phyloP scores from a whole-genome alignment of 2,888 invertebrate genomes.

The Pandemis heparana region DNA sequence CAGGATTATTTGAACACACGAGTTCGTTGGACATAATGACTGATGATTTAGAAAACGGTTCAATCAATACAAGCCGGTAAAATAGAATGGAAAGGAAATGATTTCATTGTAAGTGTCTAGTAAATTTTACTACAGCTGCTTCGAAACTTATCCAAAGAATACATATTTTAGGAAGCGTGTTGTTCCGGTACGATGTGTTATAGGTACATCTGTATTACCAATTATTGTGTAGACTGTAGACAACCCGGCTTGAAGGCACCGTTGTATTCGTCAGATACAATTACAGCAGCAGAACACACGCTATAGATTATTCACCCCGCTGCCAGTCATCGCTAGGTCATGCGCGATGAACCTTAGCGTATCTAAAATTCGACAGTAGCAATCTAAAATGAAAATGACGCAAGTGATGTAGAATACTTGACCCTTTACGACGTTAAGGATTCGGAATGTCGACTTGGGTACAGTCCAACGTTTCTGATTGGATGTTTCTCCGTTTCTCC shows the following conservation, averaged over 20 bases:
- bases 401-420: too few species aligned
- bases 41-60: slow-evolving; percentile 2
- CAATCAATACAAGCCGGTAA: neutral
- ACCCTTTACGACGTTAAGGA: neutral
- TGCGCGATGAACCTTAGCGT: slow-evolving; percentile 63
- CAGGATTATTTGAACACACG: neutral
- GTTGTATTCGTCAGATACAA: slow-evolving; percentile 29
- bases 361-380: slow-evolving; percentile 14
- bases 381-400: slow-evolving; percentile 12
- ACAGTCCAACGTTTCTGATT: slow-evolving; percentile 30
- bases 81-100: neutral
- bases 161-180: neutral
- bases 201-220: slow-evolving; percentile 3
- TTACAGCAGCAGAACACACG: slow-evolving; percentile 47
- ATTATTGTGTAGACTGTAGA: slow-evolving; percentile 15
- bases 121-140: neutral
- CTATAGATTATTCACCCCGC: slow-evolving; percentile 68
- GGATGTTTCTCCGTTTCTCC: slow-evolving; percentile 13
- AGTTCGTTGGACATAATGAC: slow-evolving; percentile 15
- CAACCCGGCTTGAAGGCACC: slow-evolving; percentile 18
- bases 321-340: slow-evolving; percentile 56
- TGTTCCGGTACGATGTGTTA: neutral
- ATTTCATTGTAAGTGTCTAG: neutral
- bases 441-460: slow-evolving; percentile 12
- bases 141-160: neutral